Conservation (phyloP, 2,797 vertebrate species). For the Peromyscus attwateri region DNA sequence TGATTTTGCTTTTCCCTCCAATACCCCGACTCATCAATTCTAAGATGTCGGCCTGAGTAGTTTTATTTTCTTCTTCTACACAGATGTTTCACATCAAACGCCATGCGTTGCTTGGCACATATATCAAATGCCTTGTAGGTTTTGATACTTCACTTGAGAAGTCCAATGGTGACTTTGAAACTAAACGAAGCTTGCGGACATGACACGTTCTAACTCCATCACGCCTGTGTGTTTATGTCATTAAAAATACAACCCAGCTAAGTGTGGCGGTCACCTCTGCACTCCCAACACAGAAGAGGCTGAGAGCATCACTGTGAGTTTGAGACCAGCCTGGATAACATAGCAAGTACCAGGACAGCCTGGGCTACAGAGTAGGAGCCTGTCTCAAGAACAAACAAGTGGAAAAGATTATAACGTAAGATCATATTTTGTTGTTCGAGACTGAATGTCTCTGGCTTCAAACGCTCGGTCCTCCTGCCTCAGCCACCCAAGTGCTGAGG, state of each 20-base stretch:
- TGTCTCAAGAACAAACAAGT: background rate
- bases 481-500: background rate
- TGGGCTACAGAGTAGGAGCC: background rate
- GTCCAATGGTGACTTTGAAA: slow-evolving; percentile 7
- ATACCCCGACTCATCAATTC: slow-evolving; percentile 69
- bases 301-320: background rate
- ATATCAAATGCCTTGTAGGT: background rate
- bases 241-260: background rate
- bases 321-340: background rate
- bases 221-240: background rate
- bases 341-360: background rate
- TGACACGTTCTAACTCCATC: background rate
- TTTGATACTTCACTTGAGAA: slow-evolving; percentile 51
- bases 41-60: background rate
- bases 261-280: background rate
- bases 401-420: background rate
- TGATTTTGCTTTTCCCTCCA: slow-evolving; percentile 74
- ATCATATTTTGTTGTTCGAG: background rate
- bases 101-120: background rate
- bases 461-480: background rate
- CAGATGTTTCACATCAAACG: slow-evolving; percentile 3
- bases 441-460: background rate
- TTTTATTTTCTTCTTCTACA: background rate
- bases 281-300: background rate
- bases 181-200: background rate